Conservation (phyloP, 2,113 vertebrate species). For the Ellobius talpinus region DNA sequence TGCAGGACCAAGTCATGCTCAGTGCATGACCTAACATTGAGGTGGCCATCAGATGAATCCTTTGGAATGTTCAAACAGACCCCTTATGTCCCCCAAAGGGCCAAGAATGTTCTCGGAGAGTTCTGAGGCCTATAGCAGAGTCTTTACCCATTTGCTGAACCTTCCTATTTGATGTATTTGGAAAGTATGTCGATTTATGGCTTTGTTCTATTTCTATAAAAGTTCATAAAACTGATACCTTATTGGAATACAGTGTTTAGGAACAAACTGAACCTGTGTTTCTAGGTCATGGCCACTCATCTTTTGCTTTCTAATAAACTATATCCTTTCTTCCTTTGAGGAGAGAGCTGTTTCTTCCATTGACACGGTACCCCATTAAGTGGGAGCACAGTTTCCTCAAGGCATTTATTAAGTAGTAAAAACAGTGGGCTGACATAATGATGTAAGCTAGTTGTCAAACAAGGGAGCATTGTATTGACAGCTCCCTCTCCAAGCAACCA, state of each 20-base stretch:
- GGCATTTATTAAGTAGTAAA: background rate
- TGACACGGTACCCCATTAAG: background rate
- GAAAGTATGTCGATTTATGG: background rate
- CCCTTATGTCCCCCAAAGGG: background rate
- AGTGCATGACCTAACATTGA: background rate
- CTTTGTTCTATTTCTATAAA: background rate
- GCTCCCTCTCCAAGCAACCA: background rate
- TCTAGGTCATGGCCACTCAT: background rate
- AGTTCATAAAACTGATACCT: background rate
- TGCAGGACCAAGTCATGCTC: background rate
- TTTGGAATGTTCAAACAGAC: background rate
- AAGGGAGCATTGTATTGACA: background rate
- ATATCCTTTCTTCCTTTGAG: background rate
- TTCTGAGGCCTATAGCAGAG: background rate
- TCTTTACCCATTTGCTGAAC: too few species aligned
- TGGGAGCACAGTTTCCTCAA: background rate
- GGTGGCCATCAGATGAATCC: background rate
- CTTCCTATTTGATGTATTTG: background rate
- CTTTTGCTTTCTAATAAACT: background rate
- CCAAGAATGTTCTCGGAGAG: background rate
- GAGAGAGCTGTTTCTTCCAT: background rate
- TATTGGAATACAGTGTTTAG: background rate
- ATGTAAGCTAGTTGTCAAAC: background rate
- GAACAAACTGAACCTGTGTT: background rate
- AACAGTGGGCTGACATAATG: background rate